Percentiles rank a stretch among this genome's conserved stretches.
Conservation (phyloP, 1,140 invertebrate species). For the Calycopis cecrops region DNA sequence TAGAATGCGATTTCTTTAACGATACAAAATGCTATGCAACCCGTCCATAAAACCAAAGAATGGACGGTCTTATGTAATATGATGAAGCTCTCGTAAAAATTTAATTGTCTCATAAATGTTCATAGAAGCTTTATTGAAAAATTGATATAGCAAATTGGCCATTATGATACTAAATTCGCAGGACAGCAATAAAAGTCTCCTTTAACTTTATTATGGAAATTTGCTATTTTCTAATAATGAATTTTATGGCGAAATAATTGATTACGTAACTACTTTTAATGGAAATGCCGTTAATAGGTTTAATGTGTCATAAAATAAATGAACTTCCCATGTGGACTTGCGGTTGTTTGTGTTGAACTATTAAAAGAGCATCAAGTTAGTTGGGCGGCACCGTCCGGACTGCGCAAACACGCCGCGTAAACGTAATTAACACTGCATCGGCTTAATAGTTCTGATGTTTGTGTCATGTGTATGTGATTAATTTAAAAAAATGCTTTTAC, state of each 20-base stretch:
- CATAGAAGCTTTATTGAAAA: conserved; percentile 7
- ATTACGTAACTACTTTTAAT: background rate
- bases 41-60: background rate
- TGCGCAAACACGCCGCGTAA: background rate
- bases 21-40: background rate
- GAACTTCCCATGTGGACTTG: conserved; percentile 1
- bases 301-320: conserved; percentile 6
- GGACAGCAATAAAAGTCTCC: conserved; percentile 1
- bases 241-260: background rate
- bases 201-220: background rate
- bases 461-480: conserved; percentile 9
- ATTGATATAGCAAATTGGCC: conserved; percentile 8
- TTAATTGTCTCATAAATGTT: conserved; percentile 10
- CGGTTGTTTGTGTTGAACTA: conserved; percentile 3
- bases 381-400: background rate
- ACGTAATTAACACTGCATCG: conserved; percentile 4
- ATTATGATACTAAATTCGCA: conserved; percentile 4
- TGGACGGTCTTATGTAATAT: background rate
- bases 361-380: conserved; percentile 9
- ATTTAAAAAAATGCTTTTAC: too few relatives aligned
- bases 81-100: conserved; percentile 6
- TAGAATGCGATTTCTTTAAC: background rate
- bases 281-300: too few relatives aligned
- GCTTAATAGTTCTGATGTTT: conserved; percentile 8
- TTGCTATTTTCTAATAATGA: conserved; percentile 1